Evolutionary conservation across 2,888 invertebrate genomes (phyloP).

Genomic region (Ceramica pisi): DNA sequence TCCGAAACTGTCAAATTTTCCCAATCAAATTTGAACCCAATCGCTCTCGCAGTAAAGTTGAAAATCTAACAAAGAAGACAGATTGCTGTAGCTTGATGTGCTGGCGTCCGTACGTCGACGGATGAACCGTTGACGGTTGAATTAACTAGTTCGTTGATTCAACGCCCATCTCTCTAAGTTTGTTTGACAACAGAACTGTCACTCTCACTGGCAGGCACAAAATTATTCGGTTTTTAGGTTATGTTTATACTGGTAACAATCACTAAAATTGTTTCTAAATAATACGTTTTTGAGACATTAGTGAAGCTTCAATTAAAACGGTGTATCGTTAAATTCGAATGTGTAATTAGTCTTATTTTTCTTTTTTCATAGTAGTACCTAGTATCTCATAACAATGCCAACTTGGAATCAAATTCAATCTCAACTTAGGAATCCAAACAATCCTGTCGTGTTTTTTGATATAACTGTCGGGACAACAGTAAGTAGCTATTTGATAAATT

Average conservation of each 20-base stretch:
- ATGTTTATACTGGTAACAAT: neutral
- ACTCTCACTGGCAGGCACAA: no score
- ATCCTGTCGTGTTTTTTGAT: slow-evolving; percentile 99
- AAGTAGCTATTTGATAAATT: slow-evolving; percentile 62
- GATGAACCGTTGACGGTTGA: no score
- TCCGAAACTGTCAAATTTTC: no score
- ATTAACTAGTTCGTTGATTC: no score
- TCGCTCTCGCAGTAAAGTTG: no score
- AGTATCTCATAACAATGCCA: slow-evolving; percentile 92
- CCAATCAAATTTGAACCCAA: no score
- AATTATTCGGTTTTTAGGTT: slow-evolving; percentile 7
- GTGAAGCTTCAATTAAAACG: neutral
- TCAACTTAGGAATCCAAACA: slow-evolving; percentile 97
- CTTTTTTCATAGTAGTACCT: neutral
- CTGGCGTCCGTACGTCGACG: no score
- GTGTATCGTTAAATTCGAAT: neutral
- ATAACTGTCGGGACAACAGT: slow-evolving; percentile 98
- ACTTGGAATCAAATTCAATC: slow-evolving; percentile 98
- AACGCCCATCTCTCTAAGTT: no score
- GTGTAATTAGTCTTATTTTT: neutral
- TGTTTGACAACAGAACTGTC: neutral
- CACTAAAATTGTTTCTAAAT: neutral
- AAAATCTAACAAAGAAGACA: no score
- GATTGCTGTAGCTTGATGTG: no score
- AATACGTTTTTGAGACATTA: neutral